Evolutionary conservation across 2,113 vertebrate genomes (phyloP).

Genomic region (Anolis carolinensis): DNA sequence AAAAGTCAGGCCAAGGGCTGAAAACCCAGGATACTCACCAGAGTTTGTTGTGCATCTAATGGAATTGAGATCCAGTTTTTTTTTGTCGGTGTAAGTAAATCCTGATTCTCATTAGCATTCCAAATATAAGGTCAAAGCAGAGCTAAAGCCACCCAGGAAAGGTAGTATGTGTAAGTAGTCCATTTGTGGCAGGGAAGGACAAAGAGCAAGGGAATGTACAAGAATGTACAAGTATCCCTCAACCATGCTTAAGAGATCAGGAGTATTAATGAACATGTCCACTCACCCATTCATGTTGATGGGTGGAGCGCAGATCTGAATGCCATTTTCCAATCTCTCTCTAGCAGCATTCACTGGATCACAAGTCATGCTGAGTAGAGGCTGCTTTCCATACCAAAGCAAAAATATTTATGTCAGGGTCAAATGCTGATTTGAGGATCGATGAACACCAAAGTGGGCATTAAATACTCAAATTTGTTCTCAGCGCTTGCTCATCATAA

Average conservation of each 20-base stretch:
- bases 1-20: no score
- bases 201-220: background rate
- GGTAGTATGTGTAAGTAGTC: background rate
- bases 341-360: background rate
- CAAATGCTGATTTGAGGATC: slow-evolving; percentile 13
- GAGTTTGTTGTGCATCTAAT: no score
- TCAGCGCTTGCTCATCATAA: background rate
- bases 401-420: background rate
- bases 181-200: background rate
- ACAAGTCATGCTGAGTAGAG: background rate
- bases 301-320: background rate
- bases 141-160: background rate
- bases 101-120: background rate
- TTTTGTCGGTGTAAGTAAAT: background rate
- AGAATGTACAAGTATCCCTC: no score
- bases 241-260: background rate
- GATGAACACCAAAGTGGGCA: background rate
- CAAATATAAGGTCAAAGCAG: no score
- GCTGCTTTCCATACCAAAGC: background rate
- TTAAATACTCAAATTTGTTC: slow-evolving; percentile 11
- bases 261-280: background rate
- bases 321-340: background rate
- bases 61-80: background rate
- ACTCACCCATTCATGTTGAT: no score
- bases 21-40: no score